These are phyloP conservation scores for Melinaea marsaeus DNA, from an alignment of 2,888 invertebrate species.

Conservation along the genomic window DNA sequence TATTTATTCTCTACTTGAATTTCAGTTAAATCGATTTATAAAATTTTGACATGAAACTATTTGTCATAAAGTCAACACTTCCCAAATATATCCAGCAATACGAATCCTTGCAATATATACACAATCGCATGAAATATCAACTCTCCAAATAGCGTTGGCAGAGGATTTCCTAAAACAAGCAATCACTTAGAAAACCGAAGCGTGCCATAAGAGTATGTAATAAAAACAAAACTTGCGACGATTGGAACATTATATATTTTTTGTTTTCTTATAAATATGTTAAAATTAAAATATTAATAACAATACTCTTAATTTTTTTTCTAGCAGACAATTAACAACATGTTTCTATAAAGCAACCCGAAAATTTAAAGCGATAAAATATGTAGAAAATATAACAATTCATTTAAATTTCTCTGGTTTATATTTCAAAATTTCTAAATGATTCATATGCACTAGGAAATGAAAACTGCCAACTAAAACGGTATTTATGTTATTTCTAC, in stretches of 20 bases:
- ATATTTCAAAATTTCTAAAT: constrained; percentile 2
- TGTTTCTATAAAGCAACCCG: too few species aligned
- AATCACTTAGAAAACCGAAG: constrained; percentile 22
- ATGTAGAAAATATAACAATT: too few species aligned
- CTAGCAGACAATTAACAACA: too few species aligned
- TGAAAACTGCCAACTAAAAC: constrained; percentile 28
- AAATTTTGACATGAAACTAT: not conserved
- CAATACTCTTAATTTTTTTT: too few species aligned
- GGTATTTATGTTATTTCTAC: constrained; percentile 24
- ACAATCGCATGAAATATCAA: constrained; percentile 12
- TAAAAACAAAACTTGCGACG: constrained; percentile 1
- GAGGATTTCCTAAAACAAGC: constrained; percentile 26
- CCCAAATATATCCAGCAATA: constrained; percentile 2
- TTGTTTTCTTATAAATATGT: too few species aligned
- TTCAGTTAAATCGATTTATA: not conserved
- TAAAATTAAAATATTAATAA: too few species aligned
- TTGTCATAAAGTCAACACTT: constrained; percentile 5
- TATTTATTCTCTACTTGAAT: not conserved
- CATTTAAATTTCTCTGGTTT: too few species aligned
- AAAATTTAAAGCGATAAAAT: too few species aligned
- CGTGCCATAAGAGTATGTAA: not conserved
- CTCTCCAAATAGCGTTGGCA: constrained; percentile 14
- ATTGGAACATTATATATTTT: not conserved
- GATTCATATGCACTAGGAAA: constrained; percentile 28
- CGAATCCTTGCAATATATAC: constrained; percentile 12